These are phyloP conservation scores for Lepisosteus osseus DNA, from an alignment of 2,113 vertebrate genomes.

Conservation along the genomic window DNA sequence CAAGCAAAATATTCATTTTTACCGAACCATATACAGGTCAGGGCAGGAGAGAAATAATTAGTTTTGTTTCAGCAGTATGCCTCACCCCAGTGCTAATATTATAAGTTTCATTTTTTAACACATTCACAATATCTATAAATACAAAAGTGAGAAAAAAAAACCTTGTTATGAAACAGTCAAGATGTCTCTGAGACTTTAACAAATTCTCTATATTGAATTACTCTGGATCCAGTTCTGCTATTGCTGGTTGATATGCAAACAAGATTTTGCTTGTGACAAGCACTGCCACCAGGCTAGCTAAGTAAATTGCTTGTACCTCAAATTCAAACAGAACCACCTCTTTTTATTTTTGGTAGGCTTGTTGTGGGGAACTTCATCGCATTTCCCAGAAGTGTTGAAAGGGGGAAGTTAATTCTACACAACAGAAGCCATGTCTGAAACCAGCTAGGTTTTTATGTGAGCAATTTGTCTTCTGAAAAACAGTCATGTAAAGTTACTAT, in stretches of 20 bases:
- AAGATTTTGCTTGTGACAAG: neutral
- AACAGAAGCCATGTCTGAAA: constrained; percentile 40
- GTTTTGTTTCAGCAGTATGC: too few species aligned
- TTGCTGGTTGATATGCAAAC: neutral
- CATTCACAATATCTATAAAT: too few species aligned
- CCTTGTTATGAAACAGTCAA: too few species aligned
- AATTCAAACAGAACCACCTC: constrained; percentile 3
- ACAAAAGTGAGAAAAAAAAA: too few species aligned
- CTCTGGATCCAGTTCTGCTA: neutral
- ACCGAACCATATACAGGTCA: too few species aligned
- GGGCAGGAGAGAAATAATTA: too few species aligned
- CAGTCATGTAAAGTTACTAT: too few species aligned
- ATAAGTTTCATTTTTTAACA: too few species aligned
- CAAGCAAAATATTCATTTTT: too few species aligned
- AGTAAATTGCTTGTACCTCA: neutral
- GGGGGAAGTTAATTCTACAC: constrained; percentile 69
- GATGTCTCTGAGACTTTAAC: too few species aligned
- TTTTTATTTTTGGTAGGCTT: constrained; percentile 46
- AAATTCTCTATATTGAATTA: too few species aligned
- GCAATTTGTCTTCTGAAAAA: constrained; percentile 11
- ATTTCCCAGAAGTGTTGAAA: constrained; percentile 74
- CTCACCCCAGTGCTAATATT: too few species aligned
- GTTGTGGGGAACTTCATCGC: constrained; percentile 56
- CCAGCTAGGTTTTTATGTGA: constrained; percentile 33
- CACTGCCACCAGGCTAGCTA: constrained; percentile 26